Base-by-base conservation (phyloP, 2,888 invertebrate genomes). In the Callyntrura sp. region DNA sequence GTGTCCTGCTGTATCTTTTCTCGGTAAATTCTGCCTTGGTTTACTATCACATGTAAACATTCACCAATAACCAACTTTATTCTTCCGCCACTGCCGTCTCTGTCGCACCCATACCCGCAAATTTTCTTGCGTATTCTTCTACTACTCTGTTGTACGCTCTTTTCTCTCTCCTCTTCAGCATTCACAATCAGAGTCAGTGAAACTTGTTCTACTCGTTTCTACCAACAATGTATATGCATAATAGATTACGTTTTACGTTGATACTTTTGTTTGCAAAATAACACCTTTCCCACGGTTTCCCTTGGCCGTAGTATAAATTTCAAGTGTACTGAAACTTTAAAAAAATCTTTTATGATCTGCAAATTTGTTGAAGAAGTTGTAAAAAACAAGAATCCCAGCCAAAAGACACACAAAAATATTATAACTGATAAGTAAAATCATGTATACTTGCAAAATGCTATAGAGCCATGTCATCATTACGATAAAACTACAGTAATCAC, bases 191-290 rank as follows among this genome's bases (percentile, higher is more conserved):
- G 12, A 86, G 73, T 85, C 35, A 20, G 4, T 20, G 68, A 87
- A 88, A 88, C 88, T 62, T 83, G 88, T 88, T 88, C 83, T 83
- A 88, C 88, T 23, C 88, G 88, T 88, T 88, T 83, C 28, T 14
- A 12, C 11, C 0, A 17, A 70, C n/a, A 28, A 65, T 8, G 4
- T 28, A 65, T 43, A 45, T 14, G 12, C 1, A 4, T 17, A n/a
- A n/a, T 43, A 82, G 35, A 2, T 35, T 35, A 35, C 28, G 17
- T n/a, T n/a, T n/a, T n/a, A n/a, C 20, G 45, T 14, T n/a, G n/a
- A 23, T 43, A 62, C 14, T 43, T n/a, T 48, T 17, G 65, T 28
- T 65, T 65, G 11, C 79, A 60, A 35, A 82, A 76, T 14, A 43
- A 87, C 48, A 14, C 17, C 62, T 88, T 88, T 88, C 88, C 76